Base-by-base conservation (phyloP, 1,140 invertebrate genomes). In the Periplaneta americana region DNA sequence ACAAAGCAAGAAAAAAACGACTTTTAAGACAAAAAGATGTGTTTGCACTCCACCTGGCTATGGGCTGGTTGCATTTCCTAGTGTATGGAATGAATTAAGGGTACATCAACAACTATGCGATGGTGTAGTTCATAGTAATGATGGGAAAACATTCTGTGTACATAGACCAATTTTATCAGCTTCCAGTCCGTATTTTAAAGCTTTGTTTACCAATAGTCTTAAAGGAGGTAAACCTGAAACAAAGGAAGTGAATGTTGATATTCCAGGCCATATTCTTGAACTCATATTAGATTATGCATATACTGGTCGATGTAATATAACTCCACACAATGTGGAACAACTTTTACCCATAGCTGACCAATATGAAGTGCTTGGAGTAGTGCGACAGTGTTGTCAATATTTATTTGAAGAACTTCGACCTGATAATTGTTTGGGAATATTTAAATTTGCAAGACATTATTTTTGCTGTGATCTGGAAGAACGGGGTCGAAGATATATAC, bases 361-460 rank as follows among this genome's bases (percentile, higher is more conserved):
- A 85, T 92, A 94, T 82, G 92, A 93, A 84, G 88, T 93, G 13
- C 85, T 91, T 15, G 90, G 90, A 79, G 89, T 94, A 48, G 90
- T 94, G 36, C 91, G 93, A 84, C 87, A 91, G 36, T 95, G 94
- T 85, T 93, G 91, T 84, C 89, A 92, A 4, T 89, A 89, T 87
- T 85, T 90, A 82, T 83, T 89, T 84, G 84, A 88, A 80, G 85
- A 92, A 85, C 82, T 93, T 39, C 88, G 89, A 81, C 89, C 91
- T 17, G 89, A 90, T 83, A 94, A 93, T 85, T 93, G 92, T 86
- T 88, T 93, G 39, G 91, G 90, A 39, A 92, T 95, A 84, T 92
- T 93, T 80, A 92, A 93, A 86, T 95, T 95, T 86, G 93, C 94
- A 22, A 89, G 89, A 82, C 90, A 91, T 85, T 94, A 93, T 87